Conservation (phyloP, 35 echinoderm and acorn worm species). For the Holothuria glaberrima region DNA sequence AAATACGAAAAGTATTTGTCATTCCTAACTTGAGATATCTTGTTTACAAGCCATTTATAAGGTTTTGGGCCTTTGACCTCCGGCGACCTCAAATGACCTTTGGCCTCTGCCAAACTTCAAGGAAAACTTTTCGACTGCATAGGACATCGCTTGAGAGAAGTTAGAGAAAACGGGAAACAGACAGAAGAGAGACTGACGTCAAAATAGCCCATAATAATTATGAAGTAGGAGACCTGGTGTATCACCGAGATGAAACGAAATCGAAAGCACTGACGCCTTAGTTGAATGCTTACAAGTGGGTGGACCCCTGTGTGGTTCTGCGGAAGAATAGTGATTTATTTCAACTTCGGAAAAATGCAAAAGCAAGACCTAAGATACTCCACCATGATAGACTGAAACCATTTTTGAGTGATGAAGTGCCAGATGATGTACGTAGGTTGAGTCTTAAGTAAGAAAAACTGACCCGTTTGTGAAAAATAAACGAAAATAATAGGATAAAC, state of each 20-base stretch:
- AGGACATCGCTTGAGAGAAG: background rate
- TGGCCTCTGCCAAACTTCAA: no score
- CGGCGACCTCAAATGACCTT: no score
- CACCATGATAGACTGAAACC: conserved; percentile 5
- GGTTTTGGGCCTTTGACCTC: no score
- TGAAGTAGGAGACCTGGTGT: conserved; percentile 4
- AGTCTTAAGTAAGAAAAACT: no score
- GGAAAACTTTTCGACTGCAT: background rate
- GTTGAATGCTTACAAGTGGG: conserved; percentile 2
- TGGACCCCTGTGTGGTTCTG: background rate
- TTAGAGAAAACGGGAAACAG: background rate
- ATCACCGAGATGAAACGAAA: background rate
- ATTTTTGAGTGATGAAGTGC: background rate
- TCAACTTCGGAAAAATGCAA: background rate
- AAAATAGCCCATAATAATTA: background rate
- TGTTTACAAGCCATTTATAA: no score
- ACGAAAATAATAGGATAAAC: no score
- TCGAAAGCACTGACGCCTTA: background rate
- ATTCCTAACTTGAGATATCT: no score
- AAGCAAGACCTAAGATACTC: background rate
- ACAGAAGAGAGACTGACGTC: background rate
- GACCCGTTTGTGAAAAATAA: no score
- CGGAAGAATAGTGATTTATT: background rate
- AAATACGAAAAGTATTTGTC: no score
- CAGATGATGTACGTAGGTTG: background rate